phyloP scores from a whole-genome alignment of 2,888 invertebrate genomes.

The Thecophora atra region DNA sequence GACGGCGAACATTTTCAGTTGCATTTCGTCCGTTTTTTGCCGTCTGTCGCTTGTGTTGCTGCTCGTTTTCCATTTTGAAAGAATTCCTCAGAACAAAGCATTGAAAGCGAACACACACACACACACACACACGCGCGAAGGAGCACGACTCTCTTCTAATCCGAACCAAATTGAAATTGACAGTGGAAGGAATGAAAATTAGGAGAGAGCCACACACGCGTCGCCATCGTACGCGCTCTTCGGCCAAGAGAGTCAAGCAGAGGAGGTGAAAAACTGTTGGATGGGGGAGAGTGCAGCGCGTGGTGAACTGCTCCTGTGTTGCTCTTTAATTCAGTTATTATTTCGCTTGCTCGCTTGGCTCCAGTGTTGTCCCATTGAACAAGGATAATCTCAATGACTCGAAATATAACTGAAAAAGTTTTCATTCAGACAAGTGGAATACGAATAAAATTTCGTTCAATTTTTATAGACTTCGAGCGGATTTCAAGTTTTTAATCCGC shows the following conservation, averaged over 20 bases:
- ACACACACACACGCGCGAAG: too few relatives aligned
- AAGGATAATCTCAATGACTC: too few relatives aligned
- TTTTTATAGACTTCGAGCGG: background rate
- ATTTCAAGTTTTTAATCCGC: background rate
- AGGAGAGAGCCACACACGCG: slow-evolving; percentile 9
- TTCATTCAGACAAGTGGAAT: too few relatives aligned
- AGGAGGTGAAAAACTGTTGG: background rate
- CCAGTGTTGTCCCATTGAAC: background rate
- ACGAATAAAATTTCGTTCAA: background rate
- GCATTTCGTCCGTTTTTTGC: slow-evolving; percentile 13
- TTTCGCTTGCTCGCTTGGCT: slow-evolving; percentile 13
- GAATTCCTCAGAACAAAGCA: too few relatives aligned
- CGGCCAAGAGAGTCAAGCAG: background rate
- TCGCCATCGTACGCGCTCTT: background rate
- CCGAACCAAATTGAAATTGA: slow-evolving; percentile 32
- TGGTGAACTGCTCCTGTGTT: background rate
- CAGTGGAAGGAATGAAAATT: slow-evolving; percentile 32
- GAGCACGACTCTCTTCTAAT: background rate
- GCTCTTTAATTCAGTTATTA: slow-evolving; percentile 27
- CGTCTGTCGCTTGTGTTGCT: background rate
- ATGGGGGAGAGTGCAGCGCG: background rate
- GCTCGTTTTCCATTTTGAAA: background rate
- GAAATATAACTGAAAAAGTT: too few relatives aligned
- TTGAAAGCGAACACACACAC: background rate
- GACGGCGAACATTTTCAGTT: slow-evolving; percentile 1